phyloP scores from a whole-genome alignment of 2,797 vertebrate species.

The Anas georgica region DNA sequence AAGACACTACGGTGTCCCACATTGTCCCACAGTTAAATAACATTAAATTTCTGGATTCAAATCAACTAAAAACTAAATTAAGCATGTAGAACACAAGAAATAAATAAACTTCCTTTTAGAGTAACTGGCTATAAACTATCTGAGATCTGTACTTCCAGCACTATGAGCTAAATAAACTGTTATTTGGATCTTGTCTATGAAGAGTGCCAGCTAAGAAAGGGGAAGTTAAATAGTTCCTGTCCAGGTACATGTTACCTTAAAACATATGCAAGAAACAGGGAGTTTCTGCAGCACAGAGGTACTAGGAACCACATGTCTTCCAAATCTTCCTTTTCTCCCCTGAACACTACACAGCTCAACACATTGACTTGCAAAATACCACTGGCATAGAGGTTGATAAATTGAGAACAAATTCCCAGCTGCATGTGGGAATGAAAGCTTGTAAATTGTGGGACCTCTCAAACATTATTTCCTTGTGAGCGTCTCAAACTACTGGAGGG shows the following conservation, averaged over 20 bases:
- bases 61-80: neutral
- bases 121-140: neutral
- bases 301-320: neutral
- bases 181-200: neutral
- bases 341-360: fast-evolving
- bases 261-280: fast-evolving
- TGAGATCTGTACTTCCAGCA: neutral
- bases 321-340: neutral
- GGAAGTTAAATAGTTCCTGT: neutral
- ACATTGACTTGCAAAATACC: neutral
- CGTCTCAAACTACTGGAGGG: neutral
- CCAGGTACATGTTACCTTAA: neutral
- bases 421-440: neutral
- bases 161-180: neutral
- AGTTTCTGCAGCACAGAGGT: neutral
- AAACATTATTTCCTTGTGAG: neutral
- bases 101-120: neutral
- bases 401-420: neutral
- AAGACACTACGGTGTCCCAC: fast-evolving
- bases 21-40: neutral
- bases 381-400: neutral
- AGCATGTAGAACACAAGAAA: neutral
- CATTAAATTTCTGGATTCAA: neutral
- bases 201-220: neutral
- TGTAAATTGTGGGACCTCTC: fast-evolving